Evolutionary conservation across 2,797 vertebrate species (phyloP).

Genomic region (Buphagus erythrorhynchus): DNA sequence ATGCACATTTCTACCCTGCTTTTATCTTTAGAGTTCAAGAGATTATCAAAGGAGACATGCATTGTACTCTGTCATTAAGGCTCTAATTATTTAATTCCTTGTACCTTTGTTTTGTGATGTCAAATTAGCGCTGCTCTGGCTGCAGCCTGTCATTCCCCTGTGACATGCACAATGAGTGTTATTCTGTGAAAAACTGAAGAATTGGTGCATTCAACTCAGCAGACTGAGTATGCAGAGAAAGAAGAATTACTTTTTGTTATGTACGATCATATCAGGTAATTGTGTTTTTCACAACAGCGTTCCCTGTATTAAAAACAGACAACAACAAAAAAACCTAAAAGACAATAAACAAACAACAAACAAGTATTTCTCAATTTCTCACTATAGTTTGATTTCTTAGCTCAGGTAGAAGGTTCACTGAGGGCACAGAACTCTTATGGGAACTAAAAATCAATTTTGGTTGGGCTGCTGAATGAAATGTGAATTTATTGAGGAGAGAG

Average conservation of each 20-base stretch:
- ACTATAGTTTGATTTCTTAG: neutral
- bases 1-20: neutral
- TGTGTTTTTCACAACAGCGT: neutral
- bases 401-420: neutral
- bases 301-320: neutral
- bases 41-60: neutral
- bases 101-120: neutral
- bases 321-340: neutral
- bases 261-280: neutral
- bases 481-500: neutral
- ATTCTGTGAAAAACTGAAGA: neutral
- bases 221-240: neutral
- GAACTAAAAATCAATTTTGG: neutral
- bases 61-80: neutral
- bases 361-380: neutral
- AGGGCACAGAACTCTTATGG: neutral
- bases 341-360: neutral
- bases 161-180: neutral
- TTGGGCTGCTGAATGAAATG: neutral
- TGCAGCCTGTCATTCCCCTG: neutral
- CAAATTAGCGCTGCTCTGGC: neutral
- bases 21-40: neutral
- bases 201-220: fast-evolving
- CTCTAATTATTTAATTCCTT: neutral
- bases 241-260: neutral